Percentiles rank a stretch among this genome's conserved stretches.
Evolutionary conservation across 2,888 invertebrate genomes (phyloP).

Genomic region (Drosophila neonasuta): DNA sequence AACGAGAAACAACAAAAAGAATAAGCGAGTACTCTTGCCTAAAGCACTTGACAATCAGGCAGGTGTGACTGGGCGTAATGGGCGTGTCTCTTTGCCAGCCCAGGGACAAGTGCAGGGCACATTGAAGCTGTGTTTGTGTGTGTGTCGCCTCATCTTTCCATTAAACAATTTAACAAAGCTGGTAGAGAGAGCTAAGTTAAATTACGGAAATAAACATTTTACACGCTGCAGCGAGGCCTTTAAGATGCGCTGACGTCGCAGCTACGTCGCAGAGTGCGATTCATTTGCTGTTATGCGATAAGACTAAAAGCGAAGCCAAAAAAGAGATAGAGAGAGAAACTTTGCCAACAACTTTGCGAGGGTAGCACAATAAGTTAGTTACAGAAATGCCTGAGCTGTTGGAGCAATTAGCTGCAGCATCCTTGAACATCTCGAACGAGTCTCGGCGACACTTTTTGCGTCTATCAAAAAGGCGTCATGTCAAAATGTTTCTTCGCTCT

Average conservation of each 20-base stretch:
- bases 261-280: slow-evolving; percentile 18
- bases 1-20: neutral
- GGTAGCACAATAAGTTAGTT: slow-evolving; percentile 17
- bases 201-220: slow-evolving; percentile 68
- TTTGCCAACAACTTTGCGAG: slow-evolving; percentile 42
- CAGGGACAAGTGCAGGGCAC: slow-evolving; percentile 27
- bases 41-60: slow-evolving; percentile 43
- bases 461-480: slow-evolving; percentile 64
- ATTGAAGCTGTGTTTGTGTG: slow-evolving; percentile 28
- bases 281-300: slow-evolving; percentile 61
- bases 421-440: slow-evolving; percentile 29
- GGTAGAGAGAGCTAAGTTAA: slow-evolving; percentile 43
- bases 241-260: slow-evolving; percentile 40
- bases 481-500: slow-evolving; percentile 61
- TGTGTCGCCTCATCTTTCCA: slow-evolving; percentile 16
- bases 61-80: slow-evolving; percentile 30
- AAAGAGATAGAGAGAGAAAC: slow-evolving; percentile 25
- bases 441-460: slow-evolving; percentile 46
- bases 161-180: slow-evolving; percentile 52
- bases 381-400: neutral
- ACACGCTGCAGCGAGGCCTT: slow-evolving; percentile 61
- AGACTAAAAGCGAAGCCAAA: slow-evolving; percentile 37
- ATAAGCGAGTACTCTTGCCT: slow-evolving; percentile 22
- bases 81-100: slow-evolving; percentile 22
- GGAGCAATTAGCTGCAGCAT: neutral